phyloP scores from a whole-genome alignment of 2,113 vertebrate species.

The Osmerus mordax region DNA sequence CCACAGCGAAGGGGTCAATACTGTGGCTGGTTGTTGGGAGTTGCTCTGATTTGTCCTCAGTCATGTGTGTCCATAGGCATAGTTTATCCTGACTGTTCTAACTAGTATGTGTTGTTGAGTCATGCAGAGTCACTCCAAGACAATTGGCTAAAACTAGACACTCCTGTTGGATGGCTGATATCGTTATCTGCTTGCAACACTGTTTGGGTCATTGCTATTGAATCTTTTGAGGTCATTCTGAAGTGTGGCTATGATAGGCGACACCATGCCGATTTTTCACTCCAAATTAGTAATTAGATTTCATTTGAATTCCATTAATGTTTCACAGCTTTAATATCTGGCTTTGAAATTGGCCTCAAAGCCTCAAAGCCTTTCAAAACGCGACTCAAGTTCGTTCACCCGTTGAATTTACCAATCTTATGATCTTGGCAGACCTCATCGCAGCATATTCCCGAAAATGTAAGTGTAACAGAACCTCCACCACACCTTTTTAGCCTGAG shows the following conservation, averaged over 20 bases:
- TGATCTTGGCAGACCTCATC: background rate
- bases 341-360: background rate
- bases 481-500: slow-evolving; percentile 20
- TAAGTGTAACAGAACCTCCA: slow-evolving; percentile 28
- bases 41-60: slow-evolving; percentile 17
- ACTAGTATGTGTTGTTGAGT: background rate
- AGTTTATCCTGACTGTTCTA: background rate
- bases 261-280: background rate
- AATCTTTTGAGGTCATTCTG: too few species aligned
- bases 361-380: too few species aligned
- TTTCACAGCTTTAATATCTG: background rate
- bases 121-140: background rate
- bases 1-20: slow-evolving; percentile 42
- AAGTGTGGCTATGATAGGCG: background rate
- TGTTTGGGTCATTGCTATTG: too few species aligned
- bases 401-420: too few species aligned
- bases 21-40: background rate
- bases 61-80: background rate
- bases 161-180: too few species aligned
- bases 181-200: too few species aligned
- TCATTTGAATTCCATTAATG: background rate
- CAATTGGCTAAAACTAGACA: too few species aligned
- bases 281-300: background rate
- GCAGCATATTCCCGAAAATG: slow-evolving; percentile 25
- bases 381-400: too few species aligned